phyloP scores from a whole-genome alignment of 2,888 invertebrate genomes.

The Xanthorhoe spadicearia region DNA sequence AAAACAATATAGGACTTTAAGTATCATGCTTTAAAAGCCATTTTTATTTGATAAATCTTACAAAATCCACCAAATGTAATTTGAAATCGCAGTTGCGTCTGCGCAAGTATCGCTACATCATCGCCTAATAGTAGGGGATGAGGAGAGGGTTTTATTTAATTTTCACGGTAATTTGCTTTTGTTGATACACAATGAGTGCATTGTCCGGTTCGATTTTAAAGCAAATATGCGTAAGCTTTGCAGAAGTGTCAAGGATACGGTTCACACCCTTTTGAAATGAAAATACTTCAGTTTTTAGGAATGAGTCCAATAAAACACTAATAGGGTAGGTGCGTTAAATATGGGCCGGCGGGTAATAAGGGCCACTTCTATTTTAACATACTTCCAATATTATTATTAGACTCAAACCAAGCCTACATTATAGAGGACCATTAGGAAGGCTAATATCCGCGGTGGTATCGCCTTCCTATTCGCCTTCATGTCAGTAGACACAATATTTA shows the following conservation, averaged over 20 bases:
- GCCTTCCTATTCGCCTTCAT: too few species aligned
- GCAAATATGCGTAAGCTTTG: constrained; percentile 74
- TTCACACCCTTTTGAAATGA: constrained; percentile 67
- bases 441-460: too few species aligned
- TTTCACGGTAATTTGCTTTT: constrained; percentile 84
- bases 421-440: too few species aligned
- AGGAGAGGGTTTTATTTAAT: constrained; percentile 78
- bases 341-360: too few species aligned
- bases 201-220: constrained; percentile 78
- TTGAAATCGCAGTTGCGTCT: constrained; percentile 70
- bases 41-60: constrained; percentile 42
- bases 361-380: too few species aligned
- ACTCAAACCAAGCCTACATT: too few species aligned
- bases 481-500: too few species aligned
- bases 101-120: constrained; percentile 83
- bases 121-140: constrained; percentile 83
- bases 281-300: constrained; percentile 6
- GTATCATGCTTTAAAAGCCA: constrained; percentile 39
- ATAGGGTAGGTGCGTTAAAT: too few species aligned
- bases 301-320: too few species aligned
- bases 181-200: constrained; percentile 74
- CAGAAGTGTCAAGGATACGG: constrained; percentile 71
- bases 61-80: constrained; percentile 55
- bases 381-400: too few species aligned
- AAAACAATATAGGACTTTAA: constrained; percentile 43